Evolutionary conservation across 2,888 invertebrate species (phyloP), one percentile per base, ranked within the genome.

Genomic region (Trichogramma evanescens): DNA sequence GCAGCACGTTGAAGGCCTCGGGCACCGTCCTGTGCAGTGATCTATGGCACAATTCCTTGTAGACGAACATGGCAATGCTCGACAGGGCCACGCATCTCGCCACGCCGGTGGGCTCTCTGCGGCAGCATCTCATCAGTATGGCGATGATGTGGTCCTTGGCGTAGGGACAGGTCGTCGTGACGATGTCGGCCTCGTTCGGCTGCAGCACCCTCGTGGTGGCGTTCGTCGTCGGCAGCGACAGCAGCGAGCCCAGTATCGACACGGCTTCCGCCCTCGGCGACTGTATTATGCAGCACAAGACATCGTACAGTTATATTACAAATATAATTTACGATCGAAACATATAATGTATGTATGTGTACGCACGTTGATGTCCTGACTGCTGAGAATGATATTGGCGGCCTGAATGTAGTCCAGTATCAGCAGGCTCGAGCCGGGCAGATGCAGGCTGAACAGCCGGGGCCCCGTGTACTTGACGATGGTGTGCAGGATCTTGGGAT

Each of bases 251-350:
- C 43, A 97, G 81, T 63, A 96, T 87, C 0, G 93, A 89, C 39
- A 95, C 88, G 1, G 95, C 95, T 72, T 96, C 96, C 7, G 91
- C 89, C 62, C 95, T 84, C 0, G 96, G 96, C 63, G 89, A 88
- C 86, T 86, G 79, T 4, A 66, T 26, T 38, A 41, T 3, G 43
- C 10, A 62, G 8, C 38, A 41, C 60, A 43, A 57, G 9, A 38
- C 4, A 26, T 45, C 9, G 39, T 13, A 13, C 8, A 43, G 10
- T 55, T 1, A 4, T 58, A 50, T 41, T 10, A 6, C 44, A 7
- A 51, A 54, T 41, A 41, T 41, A 41, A 8, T 5, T 3, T 1
- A 41, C 54, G 41, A 5, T 6, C 5, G 44, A 38, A 40, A 7
- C 49, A 8, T 38, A 52, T 42, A 13, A 7, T 6, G 26, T 46